Evolutionary conservation across 2,113 vertebrate genomes (phyloP).

Genomic region (Tylochromis polylepis): DNA sequence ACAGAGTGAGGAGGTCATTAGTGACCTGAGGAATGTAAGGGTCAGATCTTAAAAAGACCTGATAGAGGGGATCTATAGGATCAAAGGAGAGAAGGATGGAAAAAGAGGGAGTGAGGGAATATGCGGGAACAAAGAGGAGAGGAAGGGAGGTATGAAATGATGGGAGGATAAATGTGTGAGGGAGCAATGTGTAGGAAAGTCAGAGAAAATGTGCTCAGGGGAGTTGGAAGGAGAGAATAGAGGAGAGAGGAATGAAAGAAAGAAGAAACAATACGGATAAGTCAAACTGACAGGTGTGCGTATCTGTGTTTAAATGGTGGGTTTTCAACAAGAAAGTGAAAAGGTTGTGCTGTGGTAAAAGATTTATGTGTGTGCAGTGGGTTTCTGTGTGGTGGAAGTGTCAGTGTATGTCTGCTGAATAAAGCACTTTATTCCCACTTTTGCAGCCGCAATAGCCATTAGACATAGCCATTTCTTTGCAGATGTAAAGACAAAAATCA

Average conservation of each 20-base stretch:
- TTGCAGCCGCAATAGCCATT: neutral
- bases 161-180: slow-evolving; percentile 29
- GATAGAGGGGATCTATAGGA: slow-evolving; percentile 66
- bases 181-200: slow-evolving; percentile 1
- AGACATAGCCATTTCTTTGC: neutral
- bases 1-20: slow-evolving; percentile 50
- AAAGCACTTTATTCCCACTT: neutral
- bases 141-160: slow-evolving; percentile 31
- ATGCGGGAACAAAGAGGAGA: slow-evolving; percentile 47
- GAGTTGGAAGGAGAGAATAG: neutral
- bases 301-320: slow-evolving; percentile 14
- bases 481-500: neutral
- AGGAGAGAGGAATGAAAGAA: neutral
- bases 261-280: slow-evolving; percentile 56
- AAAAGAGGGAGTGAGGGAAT: slow-evolving; percentile 41
- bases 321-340: slow-evolving; percentile 48
- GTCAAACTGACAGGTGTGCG: slow-evolving; percentile 48
- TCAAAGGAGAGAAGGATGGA: slow-evolving; percentile 60
- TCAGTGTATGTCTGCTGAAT: slow-evolving; percentile 33
- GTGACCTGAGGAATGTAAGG: slow-evolving; percentile 66
- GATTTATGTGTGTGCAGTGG: slow-evolving; percentile 32
- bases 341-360: slow-evolving; percentile 48
- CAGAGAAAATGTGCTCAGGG: neutral
- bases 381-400: neutral
- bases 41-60: slow-evolving; percentile 70